These are phyloP conservation scores for Chrysoperla carnea DNA, from an alignment of 1,140 invertebrate species.

Conservation along the genomic window DNA sequence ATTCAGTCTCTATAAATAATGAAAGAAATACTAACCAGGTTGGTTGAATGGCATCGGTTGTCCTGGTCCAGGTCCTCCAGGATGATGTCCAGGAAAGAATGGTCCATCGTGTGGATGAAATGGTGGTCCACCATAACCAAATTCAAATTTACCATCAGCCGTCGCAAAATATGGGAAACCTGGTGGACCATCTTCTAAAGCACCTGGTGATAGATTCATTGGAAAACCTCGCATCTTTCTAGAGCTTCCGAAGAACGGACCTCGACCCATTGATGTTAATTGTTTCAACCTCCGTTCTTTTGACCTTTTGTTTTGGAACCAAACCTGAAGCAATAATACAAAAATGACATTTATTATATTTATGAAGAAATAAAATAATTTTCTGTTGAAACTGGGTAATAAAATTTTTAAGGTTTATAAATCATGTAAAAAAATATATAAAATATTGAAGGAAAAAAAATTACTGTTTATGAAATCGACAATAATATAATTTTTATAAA, in stretches of 20 bases:
- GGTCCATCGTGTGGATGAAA: conserved; percentile 70
- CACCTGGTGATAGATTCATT: conserved; percentile 72
- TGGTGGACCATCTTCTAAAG: conserved; percentile 58
- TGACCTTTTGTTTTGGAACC: conserved; percentile 98
- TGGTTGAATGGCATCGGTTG: conserved; percentile 55
- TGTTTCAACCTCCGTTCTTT: conserved; percentile 90
- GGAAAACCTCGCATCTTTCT: conserved; percentile 81
- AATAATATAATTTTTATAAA: too few species aligned
- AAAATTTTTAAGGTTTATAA: too few species aligned
- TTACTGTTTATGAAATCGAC: too few species aligned
- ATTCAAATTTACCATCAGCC: conserved; percentile 74
- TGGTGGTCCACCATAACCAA: conserved; percentile 68
- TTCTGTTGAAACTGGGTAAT: too few species aligned
- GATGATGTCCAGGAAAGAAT: conserved; percentile 49
- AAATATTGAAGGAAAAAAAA: too few species aligned
- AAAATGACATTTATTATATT: too few species aligned
- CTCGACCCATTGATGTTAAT: conserved; percentile 78
- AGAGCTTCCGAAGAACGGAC: conserved; percentile 75
- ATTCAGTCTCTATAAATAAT: too few species aligned
- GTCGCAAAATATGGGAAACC: conserved; percentile 72
- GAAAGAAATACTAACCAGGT: conserved; percentile 36
- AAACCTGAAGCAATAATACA: conserved; percentile 51
- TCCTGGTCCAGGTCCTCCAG: conserved; percentile 50
- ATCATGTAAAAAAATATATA: too few species aligned
- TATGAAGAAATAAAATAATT: too few species aligned